Evolutionary conservation across 2,113 vertebrate species (phyloP).

Genomic region (Hemicordylus capensis): DNA sequence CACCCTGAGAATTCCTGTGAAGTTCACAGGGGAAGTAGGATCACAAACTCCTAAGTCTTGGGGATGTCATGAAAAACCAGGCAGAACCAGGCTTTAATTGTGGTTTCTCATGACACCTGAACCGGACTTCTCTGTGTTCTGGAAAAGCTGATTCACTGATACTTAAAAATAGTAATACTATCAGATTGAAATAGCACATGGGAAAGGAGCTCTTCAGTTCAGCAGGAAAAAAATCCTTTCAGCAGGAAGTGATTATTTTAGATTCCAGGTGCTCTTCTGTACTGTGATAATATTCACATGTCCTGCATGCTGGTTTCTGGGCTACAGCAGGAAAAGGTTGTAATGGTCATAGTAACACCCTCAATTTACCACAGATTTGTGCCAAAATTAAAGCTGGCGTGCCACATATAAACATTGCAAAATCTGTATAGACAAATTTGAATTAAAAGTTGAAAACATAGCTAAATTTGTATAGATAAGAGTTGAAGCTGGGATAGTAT

Average conservation of each 20-base stretch:
- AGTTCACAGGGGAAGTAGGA: too few relatives aligned
- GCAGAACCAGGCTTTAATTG: too few relatives aligned
- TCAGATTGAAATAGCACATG: conserved; percentile 13
- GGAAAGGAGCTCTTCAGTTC: neutral
- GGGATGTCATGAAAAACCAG: too few relatives aligned
- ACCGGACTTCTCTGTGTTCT: neutral
- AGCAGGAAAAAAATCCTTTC: neutral
- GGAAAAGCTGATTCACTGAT: neutral
- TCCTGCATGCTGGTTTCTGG: neutral
- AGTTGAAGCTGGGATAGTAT: neutral
- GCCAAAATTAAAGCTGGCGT: neutral
- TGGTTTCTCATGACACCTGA: too few relatives aligned
- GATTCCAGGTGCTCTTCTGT: neutral
- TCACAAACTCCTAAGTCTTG: too few relatives aligned
- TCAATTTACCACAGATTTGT: neutral
- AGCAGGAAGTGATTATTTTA: neutral
- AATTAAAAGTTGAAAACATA: neutral
- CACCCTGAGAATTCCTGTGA: too few relatives aligned
- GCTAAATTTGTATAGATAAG: neutral
- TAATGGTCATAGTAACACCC: neutral
- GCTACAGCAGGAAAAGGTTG: neutral
- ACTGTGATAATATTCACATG: neutral
- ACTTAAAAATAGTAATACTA: conserved; percentile 12
- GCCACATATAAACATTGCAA: neutral
- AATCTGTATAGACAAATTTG: neutral